Conservation (phyloP, 2,113 vertebrate species). For the Periophthalmodon schlosseri region DNA sequence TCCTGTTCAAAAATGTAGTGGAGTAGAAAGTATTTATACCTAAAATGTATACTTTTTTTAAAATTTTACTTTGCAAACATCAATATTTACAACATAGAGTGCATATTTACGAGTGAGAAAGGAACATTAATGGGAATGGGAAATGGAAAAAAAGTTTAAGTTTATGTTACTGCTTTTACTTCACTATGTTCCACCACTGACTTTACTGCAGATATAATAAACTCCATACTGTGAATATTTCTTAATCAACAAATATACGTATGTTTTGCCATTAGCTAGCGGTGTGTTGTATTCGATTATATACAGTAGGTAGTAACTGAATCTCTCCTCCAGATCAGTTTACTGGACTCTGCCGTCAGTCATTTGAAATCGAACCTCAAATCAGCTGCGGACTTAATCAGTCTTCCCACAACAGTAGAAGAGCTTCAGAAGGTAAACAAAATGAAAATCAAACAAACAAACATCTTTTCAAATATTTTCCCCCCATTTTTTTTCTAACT, state of each 20-base stretch:
- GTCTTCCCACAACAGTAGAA: constrained; percentile 89
- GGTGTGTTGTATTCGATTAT: not conserved
- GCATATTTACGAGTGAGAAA: no score
- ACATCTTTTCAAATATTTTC: not conserved
- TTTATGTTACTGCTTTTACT: no score
- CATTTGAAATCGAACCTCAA: constrained; percentile 91
- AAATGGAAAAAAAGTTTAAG: no score
- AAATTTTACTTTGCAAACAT: no score
- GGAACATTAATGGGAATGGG: no score
- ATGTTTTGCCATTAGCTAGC: not conserved
- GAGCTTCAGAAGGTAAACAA: constrained; percentile 90
- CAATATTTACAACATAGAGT: no score
- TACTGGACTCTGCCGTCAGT: constrained; percentile 87
- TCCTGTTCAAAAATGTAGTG: no score
- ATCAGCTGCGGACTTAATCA: constrained; percentile 91
- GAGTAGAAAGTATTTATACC: no score
- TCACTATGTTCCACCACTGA: no score
- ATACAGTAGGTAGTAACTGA: not conserved
- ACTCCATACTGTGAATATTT: not conserved
- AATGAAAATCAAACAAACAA: not conserved
- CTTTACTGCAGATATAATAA: no score
- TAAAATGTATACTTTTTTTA: no score
- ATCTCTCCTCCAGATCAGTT: constrained; percentile 74
- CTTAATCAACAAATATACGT: not conserved
- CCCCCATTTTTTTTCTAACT: not conserved